Evolutionary conservation across 1,140 invertebrate genomes (phyloP).

Genomic region (Eriocheir sinensis): DNA sequence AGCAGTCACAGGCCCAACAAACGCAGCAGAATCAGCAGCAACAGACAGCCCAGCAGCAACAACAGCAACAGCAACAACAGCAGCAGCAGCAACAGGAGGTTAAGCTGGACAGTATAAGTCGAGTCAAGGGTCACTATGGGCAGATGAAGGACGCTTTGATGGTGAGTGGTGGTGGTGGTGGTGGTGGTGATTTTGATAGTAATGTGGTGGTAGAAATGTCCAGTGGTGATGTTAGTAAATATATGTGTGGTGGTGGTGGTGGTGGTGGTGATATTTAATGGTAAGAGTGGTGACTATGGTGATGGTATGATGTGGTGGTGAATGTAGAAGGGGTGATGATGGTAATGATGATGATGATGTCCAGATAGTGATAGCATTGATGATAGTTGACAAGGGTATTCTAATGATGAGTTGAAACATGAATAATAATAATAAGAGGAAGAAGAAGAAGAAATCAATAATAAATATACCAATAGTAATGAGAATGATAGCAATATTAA

Average conservation of each 20-base stretch:
- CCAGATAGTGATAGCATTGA: no score
- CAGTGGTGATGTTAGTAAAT: background rate
- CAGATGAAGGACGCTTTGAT: conserved; percentile 62
- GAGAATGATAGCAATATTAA: no score
- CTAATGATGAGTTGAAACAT: no score
- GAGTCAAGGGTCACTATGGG: conserved; percentile 53
- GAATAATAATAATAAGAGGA: no score
- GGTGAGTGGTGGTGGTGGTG: background rate
- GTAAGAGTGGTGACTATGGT: background rate
- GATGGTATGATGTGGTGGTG: background rate
- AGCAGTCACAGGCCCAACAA: conserved; percentile 57
- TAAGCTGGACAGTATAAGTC: conserved; percentile 57
- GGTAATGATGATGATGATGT: no score
- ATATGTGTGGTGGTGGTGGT: background rate
- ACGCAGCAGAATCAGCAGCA: conserved; percentile 52
- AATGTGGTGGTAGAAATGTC: background rate
- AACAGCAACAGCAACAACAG: conserved; percentile 59
- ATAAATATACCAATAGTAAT: no score
- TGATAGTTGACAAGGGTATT: no score
- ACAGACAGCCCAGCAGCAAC: conserved; percentile 48
- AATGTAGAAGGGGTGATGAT: background rate
- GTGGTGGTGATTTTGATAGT: background rate
- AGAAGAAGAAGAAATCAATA: no score
- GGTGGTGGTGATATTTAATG: background rate
- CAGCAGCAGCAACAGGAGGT: conserved; percentile 53